Evolutionary conservation across 2,113 vertebrate species (phyloP).

Genomic region (Python bivittatus): DNA sequence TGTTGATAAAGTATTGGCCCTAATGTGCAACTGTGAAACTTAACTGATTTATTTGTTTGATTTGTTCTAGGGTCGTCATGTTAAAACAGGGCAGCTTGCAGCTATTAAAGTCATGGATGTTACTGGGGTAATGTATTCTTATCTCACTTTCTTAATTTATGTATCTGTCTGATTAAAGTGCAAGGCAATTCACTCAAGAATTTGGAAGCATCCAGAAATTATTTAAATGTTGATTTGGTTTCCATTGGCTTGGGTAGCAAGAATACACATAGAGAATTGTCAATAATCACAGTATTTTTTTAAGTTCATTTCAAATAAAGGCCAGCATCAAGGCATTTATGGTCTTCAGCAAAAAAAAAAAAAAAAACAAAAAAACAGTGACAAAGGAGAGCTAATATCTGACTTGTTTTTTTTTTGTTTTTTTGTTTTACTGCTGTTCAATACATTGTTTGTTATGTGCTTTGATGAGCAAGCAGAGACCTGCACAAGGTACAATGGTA

Average conservation of each 20-base stretch:
- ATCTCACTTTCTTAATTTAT: conserved; percentile 30
- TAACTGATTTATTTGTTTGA: conserved; percentile 50
- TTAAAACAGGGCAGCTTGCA: conserved; percentile 97
- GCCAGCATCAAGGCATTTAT: background rate
- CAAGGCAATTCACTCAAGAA: conserved; percentile 4
- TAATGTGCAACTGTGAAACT: conserved; percentile 23
- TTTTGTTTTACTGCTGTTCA: too few relatives aligned
- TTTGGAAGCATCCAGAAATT: background rate
- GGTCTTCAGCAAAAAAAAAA: background rate
- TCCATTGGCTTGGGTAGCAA: background rate
- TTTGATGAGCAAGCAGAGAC: background rate
- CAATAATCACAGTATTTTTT: background rate
- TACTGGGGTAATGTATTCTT: conserved; percentile 87
- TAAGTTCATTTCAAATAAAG: background rate
- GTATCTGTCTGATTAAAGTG: conserved; percentile 7
- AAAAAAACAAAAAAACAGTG: too few relatives aligned
- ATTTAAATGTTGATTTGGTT: background rate
- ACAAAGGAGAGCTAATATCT: background rate
- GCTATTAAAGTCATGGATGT: conserved; percentile 99
- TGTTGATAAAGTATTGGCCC: background rate
- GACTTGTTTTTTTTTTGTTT: background rate
- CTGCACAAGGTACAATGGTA: too few relatives aligned
- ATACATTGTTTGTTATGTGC: background rate
- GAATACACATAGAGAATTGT: background rate
- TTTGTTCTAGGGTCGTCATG: conserved; percentile 91